Evolutionary conservation across 1,140 invertebrate genomes (phyloP).

Genomic region (Vanessa tameamea): DNA sequence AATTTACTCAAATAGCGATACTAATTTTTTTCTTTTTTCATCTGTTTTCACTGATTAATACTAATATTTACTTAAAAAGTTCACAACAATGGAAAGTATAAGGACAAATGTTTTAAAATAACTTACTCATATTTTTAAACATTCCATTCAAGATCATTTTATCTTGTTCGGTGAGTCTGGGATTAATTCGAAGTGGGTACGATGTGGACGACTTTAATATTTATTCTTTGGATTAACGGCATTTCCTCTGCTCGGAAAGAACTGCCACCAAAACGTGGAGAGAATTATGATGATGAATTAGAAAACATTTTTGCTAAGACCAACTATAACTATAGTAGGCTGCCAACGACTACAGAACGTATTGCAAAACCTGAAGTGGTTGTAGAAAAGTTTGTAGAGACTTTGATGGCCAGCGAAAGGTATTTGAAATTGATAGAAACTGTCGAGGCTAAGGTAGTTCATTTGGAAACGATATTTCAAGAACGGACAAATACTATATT

Average conservation of each 20-base stretch:
- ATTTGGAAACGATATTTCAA: slow-evolving; percentile 55
- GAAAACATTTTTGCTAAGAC: slow-evolving; percentile 16
- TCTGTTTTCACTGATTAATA: slow-evolving; percentile 4
- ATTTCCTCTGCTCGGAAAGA: slow-evolving; percentile 18
- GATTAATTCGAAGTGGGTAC: background rate
- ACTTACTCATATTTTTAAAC: slow-evolving; percentile 35
- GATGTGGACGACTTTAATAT: slow-evolving; percentile 23
- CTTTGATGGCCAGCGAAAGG: slow-evolving; percentile 61
- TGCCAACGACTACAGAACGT: slow-evolving; percentile 39
- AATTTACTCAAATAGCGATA: too few species aligned
- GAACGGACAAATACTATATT: slow-evolving; percentile 58
- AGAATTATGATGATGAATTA: slow-evolving; percentile 22
- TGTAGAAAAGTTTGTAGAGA: slow-evolving; percentile 68
- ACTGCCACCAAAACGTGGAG: slow-evolving; percentile 7
- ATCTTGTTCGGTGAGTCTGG: slow-evolving; percentile 11
- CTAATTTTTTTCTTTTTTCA: too few species aligned
- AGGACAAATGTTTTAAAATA: slow-evolving; percentile 41
- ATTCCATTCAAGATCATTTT: slow-evolving; percentile 28
- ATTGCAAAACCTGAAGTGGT: slow-evolving; percentile 49
- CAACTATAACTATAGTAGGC: slow-evolving; percentile 30
- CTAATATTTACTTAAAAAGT: slow-evolving; percentile 22
- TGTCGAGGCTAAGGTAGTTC: slow-evolving; percentile 57
- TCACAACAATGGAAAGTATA: slow-evolving; percentile 31
- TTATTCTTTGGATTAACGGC: slow-evolving; percentile 16
- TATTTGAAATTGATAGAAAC: slow-evolving; percentile 66